Evolutionary conservation across 2,113 vertebrate genomes (phyloP).

Genomic region (Recurvirostra avosetta): DNA sequence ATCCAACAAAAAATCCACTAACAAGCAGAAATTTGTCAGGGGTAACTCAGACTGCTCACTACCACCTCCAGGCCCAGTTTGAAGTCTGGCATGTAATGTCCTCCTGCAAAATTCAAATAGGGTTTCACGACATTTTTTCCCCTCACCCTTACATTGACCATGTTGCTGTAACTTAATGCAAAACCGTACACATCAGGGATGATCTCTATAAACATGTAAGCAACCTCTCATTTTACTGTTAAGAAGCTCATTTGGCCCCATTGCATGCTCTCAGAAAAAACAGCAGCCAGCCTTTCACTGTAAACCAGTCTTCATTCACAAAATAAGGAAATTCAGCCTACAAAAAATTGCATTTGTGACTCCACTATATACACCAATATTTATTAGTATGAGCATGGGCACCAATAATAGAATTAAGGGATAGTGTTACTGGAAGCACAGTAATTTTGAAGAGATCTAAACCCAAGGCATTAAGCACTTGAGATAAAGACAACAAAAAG

Average conservation of each 20-base stretch:
- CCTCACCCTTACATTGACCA: not conserved
- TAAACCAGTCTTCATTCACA: not conserved
- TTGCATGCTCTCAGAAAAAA: not conserved
- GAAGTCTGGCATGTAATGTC: slow-evolving; percentile 79
- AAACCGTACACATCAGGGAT: not conserved
- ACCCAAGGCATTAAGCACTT: not conserved
- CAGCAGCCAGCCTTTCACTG: not conserved
- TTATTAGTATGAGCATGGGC: not conserved
- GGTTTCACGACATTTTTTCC: not conserved
- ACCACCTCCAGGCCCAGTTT: slow-evolving; percentile 70
- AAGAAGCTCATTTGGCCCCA: not conserved
- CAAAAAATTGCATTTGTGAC: not conserved
- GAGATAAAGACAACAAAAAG: not conserved
- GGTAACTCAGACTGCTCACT: slow-evolving; percentile 80
- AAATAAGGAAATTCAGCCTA: not conserved
- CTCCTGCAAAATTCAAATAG: slow-evolving; percentile 77
- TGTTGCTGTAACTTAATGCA: not conserved
- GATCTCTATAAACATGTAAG: not conserved
- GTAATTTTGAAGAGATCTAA: not conserved
- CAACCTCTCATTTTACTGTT: not conserved
- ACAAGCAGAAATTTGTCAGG: slow-evolving; percentile 92
- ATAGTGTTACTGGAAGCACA: not conserved
- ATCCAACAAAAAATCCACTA: slow-evolving; percentile 98
- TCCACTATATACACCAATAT: not conserved
- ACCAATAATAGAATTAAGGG: not conserved